A percentile compares a stretch with the other conserved stretches of the same genome.
Conservation (phyloP, 2,888 invertebrate genomes). For the Nycteola revayana region DNA sequence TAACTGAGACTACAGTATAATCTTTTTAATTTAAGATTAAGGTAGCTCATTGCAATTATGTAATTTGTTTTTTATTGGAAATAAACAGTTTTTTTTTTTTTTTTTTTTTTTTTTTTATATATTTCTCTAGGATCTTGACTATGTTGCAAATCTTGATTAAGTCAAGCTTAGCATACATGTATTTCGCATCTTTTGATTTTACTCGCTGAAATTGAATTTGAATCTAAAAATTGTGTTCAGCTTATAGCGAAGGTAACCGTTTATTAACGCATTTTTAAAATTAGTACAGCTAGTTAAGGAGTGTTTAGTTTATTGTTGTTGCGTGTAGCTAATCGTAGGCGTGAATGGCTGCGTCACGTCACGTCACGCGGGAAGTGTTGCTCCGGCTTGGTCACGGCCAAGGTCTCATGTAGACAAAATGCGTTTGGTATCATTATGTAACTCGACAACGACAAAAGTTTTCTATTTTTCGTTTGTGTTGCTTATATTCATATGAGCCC, state of each 20-base stretch:
- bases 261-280: slow-evolving; percentile 22
- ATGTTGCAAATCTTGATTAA: no score
- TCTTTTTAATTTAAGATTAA: no score
- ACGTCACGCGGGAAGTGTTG: slow-evolving; percentile 60
- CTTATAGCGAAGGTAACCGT: slow-evolving; percentile 13
- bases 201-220: slow-evolving; percentile 6
- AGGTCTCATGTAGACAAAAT: slow-evolving; percentile 68
- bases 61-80: no score
- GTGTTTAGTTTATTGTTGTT: slow-evolving; percentile 42
- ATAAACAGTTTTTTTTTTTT: no score
- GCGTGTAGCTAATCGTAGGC: slow-evolving; percentile 51
- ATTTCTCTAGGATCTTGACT: no score
- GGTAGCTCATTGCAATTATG: no score
- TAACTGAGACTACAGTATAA: no score
- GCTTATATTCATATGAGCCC: slow-evolving; percentile 22
- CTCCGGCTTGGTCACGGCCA: slow-evolving; percentile 75
- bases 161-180: background rate
- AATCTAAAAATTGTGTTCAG: slow-evolving; percentile 9
- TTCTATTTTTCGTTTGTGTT: slow-evolving; percentile 41
- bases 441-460: slow-evolving; percentile 56
- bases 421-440: slow-evolving; percentile 62
- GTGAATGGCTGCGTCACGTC: slow-evolving; percentile 39
- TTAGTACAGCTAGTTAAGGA: slow-evolving; percentile 25
- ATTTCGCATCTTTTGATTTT: slow-evolving; percentile 3
- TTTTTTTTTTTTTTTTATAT: no score